A percentile compares a stretch with the other conserved stretches of the same genome.
Conservation (phyloP, 2,888 invertebrate species). For the Melanotus villosus region DNA sequence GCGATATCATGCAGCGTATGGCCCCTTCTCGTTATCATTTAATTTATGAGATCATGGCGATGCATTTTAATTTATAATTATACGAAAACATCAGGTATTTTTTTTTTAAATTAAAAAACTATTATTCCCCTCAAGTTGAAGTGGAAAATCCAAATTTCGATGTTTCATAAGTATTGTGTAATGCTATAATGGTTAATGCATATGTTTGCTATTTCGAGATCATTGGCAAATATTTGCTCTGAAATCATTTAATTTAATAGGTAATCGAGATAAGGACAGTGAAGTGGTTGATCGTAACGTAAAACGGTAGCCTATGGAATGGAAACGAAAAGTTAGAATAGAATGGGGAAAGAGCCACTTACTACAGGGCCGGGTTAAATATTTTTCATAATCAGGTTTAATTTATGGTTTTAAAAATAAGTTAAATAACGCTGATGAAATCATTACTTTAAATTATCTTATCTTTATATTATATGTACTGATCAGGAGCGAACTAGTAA, state of each 20-base stretch:
- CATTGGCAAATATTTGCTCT: conserved; percentile 51
- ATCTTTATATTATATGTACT: no score
- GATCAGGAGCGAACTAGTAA: no score
- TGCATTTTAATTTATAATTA: conserved; percentile 11
- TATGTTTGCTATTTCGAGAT: conserved; percentile 50
- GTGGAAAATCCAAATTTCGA: conserved; percentile 20
- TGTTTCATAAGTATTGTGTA: conserved; percentile 31
- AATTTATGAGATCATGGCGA: no score
- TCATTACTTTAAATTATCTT: no score
- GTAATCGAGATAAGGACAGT: conserved; percentile 47
- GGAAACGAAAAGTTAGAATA: not conserved
- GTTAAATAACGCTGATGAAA: no score
- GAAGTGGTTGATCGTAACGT: conserved; percentile 33
- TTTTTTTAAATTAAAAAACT: no score
- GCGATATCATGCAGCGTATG: not conserved
- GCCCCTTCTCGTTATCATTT: no score
- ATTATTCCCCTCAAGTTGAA: no score
- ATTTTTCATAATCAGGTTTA: no score
- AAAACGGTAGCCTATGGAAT: conserved; percentile 13
- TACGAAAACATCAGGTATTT: not conserved
- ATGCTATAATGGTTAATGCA: conserved; percentile 32
- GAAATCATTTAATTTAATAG: conserved; percentile 50
- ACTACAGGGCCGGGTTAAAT: no score
- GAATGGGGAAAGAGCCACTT: not conserved
- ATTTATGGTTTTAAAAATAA: no score